Conservation (phyloP, 92 coral and sea anemone genomes). For the Epizoanthus illoricatus region DNA sequence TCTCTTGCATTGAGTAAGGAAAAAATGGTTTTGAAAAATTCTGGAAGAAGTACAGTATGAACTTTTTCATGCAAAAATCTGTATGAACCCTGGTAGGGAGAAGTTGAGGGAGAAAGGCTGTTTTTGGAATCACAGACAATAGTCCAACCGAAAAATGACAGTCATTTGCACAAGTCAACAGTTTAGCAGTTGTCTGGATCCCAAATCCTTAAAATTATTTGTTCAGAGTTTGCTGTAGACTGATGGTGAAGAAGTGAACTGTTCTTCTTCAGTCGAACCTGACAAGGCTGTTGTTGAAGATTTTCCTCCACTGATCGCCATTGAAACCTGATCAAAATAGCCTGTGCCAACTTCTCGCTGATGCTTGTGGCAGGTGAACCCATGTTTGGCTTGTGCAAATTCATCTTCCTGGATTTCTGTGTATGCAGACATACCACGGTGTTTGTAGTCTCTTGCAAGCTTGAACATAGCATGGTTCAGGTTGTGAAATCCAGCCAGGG, state of each 20-base stretch:
- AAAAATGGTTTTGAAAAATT: too few species aligned
- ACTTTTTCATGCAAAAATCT: too few species aligned
- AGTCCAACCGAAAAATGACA: too few species aligned
- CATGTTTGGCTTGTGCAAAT: slow-evolving; percentile 81
- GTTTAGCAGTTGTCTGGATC: background rate
- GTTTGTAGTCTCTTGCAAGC: slow-evolving; percentile 84
- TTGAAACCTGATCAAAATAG: slow-evolving; percentile 82
- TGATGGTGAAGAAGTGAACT: slow-evolving; percentile 51
- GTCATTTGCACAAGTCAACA: too few species aligned
- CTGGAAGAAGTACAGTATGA: too few species aligned
- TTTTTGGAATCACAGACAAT: too few species aligned
- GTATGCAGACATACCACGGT: slow-evolving; percentile 94
- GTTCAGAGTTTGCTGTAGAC: slow-evolving; percentile 29
- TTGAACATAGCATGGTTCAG: slow-evolving; percentile 97
- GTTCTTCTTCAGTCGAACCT: slow-evolving; percentile 97
- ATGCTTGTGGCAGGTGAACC: slow-evolving; percentile 95
- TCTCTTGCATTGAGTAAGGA: too few species aligned
- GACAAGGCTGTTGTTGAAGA: slow-evolving; percentile 87
- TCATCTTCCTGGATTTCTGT: slow-evolving; percentile 90
- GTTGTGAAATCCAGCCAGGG: slow-evolving; percentile 97
- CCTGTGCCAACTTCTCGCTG: slow-evolving; percentile 98
- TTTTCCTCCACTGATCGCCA: slow-evolving; percentile 93
- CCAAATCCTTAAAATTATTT: background rate
- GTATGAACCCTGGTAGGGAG: too few species aligned
- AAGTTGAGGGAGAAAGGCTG: too few species aligned